These are phyloP conservation scores for Elanus axillaris DNA, from an alignment of 2,113 vertebrate species.

Conservation along the genomic window DNA sequence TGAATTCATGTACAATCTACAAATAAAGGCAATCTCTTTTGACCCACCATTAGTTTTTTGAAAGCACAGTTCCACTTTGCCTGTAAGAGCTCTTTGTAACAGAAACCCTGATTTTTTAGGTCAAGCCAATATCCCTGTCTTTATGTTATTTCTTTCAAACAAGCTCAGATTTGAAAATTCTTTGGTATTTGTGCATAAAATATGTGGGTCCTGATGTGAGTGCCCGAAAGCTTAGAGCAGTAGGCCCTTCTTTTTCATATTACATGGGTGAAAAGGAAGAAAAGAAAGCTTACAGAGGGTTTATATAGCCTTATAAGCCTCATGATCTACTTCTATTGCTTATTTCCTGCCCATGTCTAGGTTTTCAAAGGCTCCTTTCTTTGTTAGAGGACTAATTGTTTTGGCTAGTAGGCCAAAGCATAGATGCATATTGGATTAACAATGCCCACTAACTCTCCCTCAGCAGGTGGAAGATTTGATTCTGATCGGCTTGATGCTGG, in stretches of 20 bases:
- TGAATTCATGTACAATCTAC: constrained; percentile 1
- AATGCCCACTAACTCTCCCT: background rate
- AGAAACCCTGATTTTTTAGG: constrained; percentile 65
- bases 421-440: constrained; percentile 21
- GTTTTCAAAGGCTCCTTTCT: constrained; percentile 17
- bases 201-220: background rate
- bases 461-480: constrained; percentile 19
- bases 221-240: background rate
- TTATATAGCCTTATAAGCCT: background rate
- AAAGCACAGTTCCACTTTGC: constrained; percentile 56
- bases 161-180: constrained; percentile 52
- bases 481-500: background rate
- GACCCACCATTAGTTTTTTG: constrained; percentile 54
- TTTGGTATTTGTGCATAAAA: background rate
- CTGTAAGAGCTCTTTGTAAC: constrained; percentile 66
- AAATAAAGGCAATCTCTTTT: constrained; percentile 55
- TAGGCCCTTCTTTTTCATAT: background rate
- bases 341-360: constrained; percentile 2
- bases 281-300: background rate
- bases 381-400: constrained; percentile 1
- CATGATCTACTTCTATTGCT: background rate
- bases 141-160: constrained; percentile 54
- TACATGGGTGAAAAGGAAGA: background rate
- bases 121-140: constrained; percentile 50
- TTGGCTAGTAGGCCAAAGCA: background rate